Evolutionary conservation across 2,888 invertebrate genomes (phyloP).

Genomic region (Pachliopta kotzebuea): DNA sequence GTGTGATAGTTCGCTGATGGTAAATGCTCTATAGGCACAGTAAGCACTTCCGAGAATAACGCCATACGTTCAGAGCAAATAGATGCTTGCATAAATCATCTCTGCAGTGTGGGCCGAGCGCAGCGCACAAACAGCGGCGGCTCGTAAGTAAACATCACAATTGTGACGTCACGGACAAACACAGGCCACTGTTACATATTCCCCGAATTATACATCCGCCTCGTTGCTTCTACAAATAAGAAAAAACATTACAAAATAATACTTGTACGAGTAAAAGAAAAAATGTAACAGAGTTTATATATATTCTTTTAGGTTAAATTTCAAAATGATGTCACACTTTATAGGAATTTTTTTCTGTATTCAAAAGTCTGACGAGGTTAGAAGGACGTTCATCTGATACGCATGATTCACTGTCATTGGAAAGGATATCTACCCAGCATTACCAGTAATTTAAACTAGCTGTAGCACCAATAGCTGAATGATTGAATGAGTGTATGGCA

Average conservation of each 20-base stretch:
- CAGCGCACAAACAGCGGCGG: slow-evolving; percentile 26
- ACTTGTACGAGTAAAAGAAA: background rate
- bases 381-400: too few species aligned
- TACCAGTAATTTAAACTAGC: too few species aligned
- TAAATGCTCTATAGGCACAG: background rate
- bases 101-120: slow-evolving; percentile 24
- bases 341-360: too few species aligned
- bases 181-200: slow-evolving; percentile 31
- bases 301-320: too few species aligned
- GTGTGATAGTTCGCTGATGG: too few species aligned
- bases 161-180: slow-evolving; percentile 31
- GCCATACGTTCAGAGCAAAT: slow-evolving; percentile 10
- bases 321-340: too few species aligned
- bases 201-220: slow-evolving; percentile 20
- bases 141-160: slow-evolving; percentile 26
- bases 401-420: too few species aligned
- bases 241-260: background rate
- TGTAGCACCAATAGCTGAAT: too few species aligned
- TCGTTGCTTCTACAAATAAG: slow-evolving; percentile 2
- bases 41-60: slow-evolving; percentile 9
- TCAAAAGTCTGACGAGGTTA: too few species aligned
- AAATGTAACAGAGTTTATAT: background rate
- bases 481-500: too few species aligned
- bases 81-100: slow-evolving; percentile 25
- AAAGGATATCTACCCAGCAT: too few species aligned